These are phyloP conservation scores for Sogatella furcifera DNA, from an alignment of 1,140 invertebrate genomes.

Conservation along the genomic window DNA sequence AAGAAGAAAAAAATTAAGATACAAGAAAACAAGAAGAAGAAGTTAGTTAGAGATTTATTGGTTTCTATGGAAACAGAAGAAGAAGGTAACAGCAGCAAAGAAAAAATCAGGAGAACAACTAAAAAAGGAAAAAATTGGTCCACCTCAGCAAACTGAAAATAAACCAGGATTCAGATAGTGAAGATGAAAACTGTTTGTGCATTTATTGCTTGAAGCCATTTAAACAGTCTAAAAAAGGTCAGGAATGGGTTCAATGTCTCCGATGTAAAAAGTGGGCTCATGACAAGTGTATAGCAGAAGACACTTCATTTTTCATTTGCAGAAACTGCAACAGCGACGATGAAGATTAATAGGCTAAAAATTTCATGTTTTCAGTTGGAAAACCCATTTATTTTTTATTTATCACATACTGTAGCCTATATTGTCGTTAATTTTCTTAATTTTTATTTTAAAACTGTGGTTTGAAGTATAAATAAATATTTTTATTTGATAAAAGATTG, in stretches of 20 bases:
- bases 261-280: background rate
- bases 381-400: background rate
- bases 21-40: background rate
- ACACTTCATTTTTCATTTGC: background rate
- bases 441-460: background rate
- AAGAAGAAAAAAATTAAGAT: constrained; percentile 8
- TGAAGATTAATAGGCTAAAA: background rate
- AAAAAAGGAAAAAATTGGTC: background rate
- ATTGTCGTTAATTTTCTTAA: background rate
- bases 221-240: background rate
- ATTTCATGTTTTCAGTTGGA: background rate
- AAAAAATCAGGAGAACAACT: background rate
- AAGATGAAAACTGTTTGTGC: background rate
- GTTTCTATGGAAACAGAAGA: background rate
- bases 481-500: background rate
- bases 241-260: background rate
- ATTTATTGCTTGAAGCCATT: background rate
- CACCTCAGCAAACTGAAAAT: background rate
- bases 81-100: background rate
- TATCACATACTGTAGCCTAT: too few species aligned
- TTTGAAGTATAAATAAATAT: background rate
- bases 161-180: background rate
- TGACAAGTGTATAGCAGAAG: background rate
- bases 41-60: background rate
- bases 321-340: background rate